Conservation (phyloP, 2,797 vertebrate species). For the Syndactyla subalaris region DNA sequence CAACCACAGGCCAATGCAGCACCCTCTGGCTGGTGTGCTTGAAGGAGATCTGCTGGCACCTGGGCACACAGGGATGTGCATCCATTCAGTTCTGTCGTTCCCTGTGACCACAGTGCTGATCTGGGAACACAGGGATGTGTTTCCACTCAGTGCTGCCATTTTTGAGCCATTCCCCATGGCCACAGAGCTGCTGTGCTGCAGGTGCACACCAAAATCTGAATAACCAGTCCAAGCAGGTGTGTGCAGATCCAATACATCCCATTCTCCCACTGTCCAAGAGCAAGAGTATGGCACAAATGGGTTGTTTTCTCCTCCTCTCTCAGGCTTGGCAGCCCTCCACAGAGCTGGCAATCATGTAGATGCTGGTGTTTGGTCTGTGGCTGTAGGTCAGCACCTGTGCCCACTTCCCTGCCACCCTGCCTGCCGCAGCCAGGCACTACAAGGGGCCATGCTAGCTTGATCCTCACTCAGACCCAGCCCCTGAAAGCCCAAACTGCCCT, state of each 20-base stretch:
- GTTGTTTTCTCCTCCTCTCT: neutral
- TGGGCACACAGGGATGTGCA: neutral
- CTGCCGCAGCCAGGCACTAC: accelerated
- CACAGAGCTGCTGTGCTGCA: neutral
- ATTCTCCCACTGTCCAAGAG: neutral
- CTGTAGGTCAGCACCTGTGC: neutral
- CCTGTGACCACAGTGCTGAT: neutral
- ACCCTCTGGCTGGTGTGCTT: neutral
- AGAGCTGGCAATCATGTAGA: neutral
- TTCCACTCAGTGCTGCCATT: neutral
- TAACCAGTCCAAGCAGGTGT: neutral
- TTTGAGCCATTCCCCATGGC: accelerated
- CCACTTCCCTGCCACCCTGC: neutral
- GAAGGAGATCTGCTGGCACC: neutral
- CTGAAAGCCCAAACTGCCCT: neutral
- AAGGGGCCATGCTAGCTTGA: neutral
- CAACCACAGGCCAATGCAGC: neutral
- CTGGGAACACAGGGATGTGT: neutral
- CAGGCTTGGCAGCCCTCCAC: neutral
- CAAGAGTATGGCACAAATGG: neutral
- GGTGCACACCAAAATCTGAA: neutral
- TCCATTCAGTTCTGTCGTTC: neutral
- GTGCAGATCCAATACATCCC: neutral
- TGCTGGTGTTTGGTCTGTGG: neutral
- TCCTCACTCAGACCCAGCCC: neutral